Base-by-base conservation (phyloP, 1,140 invertebrate genomes). In the Drosophila watanabei region DNA sequence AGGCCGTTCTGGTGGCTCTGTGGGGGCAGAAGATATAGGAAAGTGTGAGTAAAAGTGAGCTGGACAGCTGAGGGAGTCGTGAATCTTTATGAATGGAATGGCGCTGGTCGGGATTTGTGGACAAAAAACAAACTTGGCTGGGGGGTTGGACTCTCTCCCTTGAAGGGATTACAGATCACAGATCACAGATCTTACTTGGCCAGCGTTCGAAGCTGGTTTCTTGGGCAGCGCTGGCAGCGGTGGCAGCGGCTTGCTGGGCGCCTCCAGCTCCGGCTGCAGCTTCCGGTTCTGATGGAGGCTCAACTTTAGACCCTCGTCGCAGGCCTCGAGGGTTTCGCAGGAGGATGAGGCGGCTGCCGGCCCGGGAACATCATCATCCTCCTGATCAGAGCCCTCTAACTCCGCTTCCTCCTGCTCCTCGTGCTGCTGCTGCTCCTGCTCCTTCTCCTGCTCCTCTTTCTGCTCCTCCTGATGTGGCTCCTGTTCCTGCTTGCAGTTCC, bases 301-400 rank as follows among this genome's bases (percentile, higher is more conserved):
- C 60, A 70, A 52, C 51, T 54, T 80, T n/a, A 82, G 70, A 20
- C 79, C 81, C n/a, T 54, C 68, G 24, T 92, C 91, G 32, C 82
- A 87, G n/a, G 91, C 91, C 46, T 92, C 91, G 52, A 92, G 49
- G 1, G 91, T 92, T 20, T 92, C 91, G 63, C 91, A 92, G 13
- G 91, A 92, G n/a, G 91, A 92, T 9, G 91, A 92, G 35, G 91
- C 86, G 2, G 43, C 61, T 20, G 66, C 52, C 16, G 41, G 79
- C 4, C 52, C 41, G 8, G 13, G 52, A 2, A 20, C 52, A 43
- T 64, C 59, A 9, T 37, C 57, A 16, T 68, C 60, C 5, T 62
- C 66, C 20, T 60, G 56, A 10, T 64, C 56, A 32, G 43, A 58
- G 13, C 46, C 68, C 2, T 49, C 61, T 14, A 30, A 33, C 46